Evolutionary conservation across 2,888 invertebrate genomes (phyloP).

Genomic region (Eudemis profundana): DNA sequence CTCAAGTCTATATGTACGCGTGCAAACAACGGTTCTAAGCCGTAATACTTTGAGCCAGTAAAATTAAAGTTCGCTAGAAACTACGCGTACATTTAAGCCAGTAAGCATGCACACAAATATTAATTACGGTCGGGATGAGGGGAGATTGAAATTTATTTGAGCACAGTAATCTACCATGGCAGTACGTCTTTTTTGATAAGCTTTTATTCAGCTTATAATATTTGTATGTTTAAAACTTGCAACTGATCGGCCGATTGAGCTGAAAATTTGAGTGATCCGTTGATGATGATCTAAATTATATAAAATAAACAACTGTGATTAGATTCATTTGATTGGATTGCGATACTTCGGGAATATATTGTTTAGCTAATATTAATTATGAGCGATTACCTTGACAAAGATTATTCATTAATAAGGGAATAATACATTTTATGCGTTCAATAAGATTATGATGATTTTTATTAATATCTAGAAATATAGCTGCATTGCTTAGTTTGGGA

Average conservation of each 20-base stretch:
- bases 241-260: too few species aligned
- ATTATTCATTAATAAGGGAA: conserved; percentile 86
- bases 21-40: not conserved
- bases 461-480: conserved; percentile 87
- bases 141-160: conserved; percentile 16
- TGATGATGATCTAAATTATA: too few species aligned
- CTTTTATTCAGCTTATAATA: not conserved
- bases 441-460: conserved; percentile 88
- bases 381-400: conserved; percentile 86
- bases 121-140: conserved; percentile 17
- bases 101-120: conserved; percentile 9
- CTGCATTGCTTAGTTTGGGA: too few species aligned
- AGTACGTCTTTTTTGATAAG: too few species aligned
- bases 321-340: too few species aligned
- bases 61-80: conserved; percentile 10
- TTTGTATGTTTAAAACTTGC: too few species aligned
- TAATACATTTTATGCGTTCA: conserved; percentile 85
- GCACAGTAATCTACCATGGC: conserved; percentile 2
- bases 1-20: not conserved
- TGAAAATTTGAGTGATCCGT: too few species aligned
- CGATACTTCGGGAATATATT: conserved; percentile 88
- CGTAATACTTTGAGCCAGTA: conserved; percentile 11
- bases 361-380: conserved; percentile 87
- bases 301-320: too few species aligned
- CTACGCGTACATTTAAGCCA: not conserved